Conservation (phyloP, 2,888 invertebrate species). For the Drosophila subsilvestris region DNA sequence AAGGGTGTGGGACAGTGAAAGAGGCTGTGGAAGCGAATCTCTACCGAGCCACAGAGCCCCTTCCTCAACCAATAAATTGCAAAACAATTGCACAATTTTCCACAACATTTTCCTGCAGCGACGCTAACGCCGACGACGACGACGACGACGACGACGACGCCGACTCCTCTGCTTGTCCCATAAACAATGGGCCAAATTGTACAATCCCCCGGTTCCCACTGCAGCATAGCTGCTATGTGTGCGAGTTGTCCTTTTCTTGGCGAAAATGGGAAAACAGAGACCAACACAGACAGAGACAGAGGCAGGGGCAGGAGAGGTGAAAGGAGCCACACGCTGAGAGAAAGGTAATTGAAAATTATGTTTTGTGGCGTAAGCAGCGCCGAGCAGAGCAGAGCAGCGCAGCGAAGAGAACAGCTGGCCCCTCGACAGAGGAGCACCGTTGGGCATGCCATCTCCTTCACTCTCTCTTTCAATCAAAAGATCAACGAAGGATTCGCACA, state of each 20-base stretch:
- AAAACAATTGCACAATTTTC: constrained; percentile 79
- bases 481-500: constrained; percentile 28
- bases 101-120: constrained; percentile 52
- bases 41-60: constrained; percentile 27
- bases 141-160: constrained; percentile 17
- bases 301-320: constrained; percentile 55
- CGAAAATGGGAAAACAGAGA: constrained; percentile 50
- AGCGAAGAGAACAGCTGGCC: constrained; percentile 62
- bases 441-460: not conserved
- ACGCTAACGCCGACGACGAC: constrained; percentile 20
- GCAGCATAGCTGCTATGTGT: constrained; percentile 26
- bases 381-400: constrained; percentile 45
- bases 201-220: constrained; percentile 47
- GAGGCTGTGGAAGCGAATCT: not conserved
- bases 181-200: constrained; percentile 74
- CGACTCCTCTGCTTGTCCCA: constrained; percentile 63
- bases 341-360: constrained; percentile 80
- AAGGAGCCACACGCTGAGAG: constrained; percentile 79
- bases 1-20: not conserved
- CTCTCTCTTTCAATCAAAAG: constrained; percentile 13
- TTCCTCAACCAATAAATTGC: constrained; percentile 76
- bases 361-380: constrained; percentile 71
- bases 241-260: constrained; percentile 74
- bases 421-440: not conserved
- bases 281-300: no score